Conservation (phyloP, 2,888 invertebrate species). For the Smittia sp. region DNA sequence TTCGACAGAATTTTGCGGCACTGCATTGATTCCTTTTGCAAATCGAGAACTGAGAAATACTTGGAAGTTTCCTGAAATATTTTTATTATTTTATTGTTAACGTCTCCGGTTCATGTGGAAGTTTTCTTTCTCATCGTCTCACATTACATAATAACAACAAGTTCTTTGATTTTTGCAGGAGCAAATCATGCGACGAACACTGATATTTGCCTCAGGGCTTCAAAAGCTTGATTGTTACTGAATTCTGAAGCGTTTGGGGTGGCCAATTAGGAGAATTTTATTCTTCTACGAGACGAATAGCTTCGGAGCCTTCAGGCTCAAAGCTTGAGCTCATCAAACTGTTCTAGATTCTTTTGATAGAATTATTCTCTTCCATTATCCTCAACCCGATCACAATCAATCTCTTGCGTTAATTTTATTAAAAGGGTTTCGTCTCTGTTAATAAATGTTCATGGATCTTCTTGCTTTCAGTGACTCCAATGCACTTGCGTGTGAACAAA, state of each 20-base stretch:
- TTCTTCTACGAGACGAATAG: too few relatives aligned
- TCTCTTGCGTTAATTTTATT: background rate
- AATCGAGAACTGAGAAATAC: background rate
- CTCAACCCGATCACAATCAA: background rate
- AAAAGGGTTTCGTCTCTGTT: background rate
- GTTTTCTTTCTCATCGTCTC: background rate
- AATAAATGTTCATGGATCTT: background rate
- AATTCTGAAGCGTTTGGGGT: background rate
- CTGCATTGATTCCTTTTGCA: background rate
- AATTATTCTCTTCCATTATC: too few relatives aligned
- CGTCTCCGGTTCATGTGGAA: background rate
- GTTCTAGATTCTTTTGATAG: too few relatives aligned
- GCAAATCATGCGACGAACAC: background rate
- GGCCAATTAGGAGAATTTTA: too few relatives aligned
- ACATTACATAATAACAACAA: background rate
- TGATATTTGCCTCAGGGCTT: background rate
- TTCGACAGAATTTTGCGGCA: constrained; percentile 11
- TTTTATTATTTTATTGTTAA: background rate
- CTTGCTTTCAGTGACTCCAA: background rate
- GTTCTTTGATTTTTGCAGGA: background rate
- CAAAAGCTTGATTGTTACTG: too few relatives aligned
- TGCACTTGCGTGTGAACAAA: constrained; percentile 36
- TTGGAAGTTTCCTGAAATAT: background rate
- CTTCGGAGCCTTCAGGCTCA: too few relatives aligned
- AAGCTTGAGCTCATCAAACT: too few relatives aligned